A percentile compares a stretch with the other conserved stretches of the same genome.
Conservation (phyloP, 2,797 vertebrate genomes). For the Melopsittacus undulatus region DNA sequence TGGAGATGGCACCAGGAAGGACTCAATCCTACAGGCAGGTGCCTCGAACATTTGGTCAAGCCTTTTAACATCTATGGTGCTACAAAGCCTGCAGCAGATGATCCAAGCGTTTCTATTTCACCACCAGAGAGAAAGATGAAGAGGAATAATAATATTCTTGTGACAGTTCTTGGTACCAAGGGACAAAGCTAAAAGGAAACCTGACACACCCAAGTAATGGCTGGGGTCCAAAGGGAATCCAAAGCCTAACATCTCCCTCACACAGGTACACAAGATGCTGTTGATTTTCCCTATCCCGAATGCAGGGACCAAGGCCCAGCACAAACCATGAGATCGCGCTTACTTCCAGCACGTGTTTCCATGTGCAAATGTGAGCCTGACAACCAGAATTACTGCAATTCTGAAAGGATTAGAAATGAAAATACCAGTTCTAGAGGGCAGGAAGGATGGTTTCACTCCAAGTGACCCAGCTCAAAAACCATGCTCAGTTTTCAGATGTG, state of each 20-base stretch:
- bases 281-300: background rate
- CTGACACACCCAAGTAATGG: background rate
- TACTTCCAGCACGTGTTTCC: background rate
- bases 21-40: background rate
- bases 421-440: background rate
- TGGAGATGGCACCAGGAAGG: background rate
- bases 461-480: background rate
- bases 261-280: background rate
- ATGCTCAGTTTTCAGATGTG: background rate
- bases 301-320: rapidly evolving
- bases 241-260: background rate
- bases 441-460: background rate
- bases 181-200: background rate
- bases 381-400: background rate
- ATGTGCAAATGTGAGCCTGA: background rate
- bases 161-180: background rate
- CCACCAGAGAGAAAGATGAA: background rate
- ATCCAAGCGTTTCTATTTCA: background rate
- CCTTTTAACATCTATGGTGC: background rate
- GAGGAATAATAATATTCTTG: background rate
- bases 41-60: background rate
- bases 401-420: background rate
- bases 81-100: background rate
- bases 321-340: background rate
- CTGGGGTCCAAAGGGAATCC: background rate